These are phyloP conservation scores for Drosophila affinis DNA, from an alignment of 2,888 invertebrate species.

Conservation along the genomic window DNA sequence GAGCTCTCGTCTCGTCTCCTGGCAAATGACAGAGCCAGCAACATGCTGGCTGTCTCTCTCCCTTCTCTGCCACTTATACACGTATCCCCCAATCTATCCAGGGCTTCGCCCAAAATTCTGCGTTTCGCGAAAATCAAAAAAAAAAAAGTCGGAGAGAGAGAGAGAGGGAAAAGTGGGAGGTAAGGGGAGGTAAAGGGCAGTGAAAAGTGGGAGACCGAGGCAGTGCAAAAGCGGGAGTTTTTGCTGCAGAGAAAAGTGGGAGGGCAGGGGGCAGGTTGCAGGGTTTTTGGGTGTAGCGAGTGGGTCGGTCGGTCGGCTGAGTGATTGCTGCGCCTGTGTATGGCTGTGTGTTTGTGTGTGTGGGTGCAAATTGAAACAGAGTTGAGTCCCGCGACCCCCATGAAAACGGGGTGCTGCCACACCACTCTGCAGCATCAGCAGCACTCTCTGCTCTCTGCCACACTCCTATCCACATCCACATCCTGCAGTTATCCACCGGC, in stretches of 20 bases:
- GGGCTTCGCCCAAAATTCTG: conserved; percentile 44
- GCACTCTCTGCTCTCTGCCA: neutral
- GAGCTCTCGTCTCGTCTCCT: conserved; percentile 4
- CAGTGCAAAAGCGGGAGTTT: neutral
- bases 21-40: conserved; percentile 60
- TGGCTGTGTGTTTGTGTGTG: conserved; percentile 11
- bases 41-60: conserved; percentile 41
- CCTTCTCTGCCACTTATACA: conserved; percentile 37
- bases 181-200: conserved; percentile 27
- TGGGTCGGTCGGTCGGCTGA: conserved; percentile 62
- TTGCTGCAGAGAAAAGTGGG: neutral
- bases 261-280: neutral
- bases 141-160: conserved; percentile 33
- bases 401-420: conserved; percentile 1
- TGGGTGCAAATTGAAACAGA: conserved; percentile 78
- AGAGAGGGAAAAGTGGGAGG: conserved; percentile 35
- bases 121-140: conserved; percentile 69
- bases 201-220: neutral
- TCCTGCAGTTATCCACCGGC: conserved; percentile 22
- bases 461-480: neutral
- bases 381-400: conserved; percentile 41
- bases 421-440: neutral
- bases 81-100: neutral
- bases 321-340: conserved; percentile 65
- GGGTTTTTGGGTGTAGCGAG: conserved; percentile 13